Evolutionary conservation across 2,888 invertebrate genomes (phyloP).

Genomic region (Drosophila merina): DNA sequence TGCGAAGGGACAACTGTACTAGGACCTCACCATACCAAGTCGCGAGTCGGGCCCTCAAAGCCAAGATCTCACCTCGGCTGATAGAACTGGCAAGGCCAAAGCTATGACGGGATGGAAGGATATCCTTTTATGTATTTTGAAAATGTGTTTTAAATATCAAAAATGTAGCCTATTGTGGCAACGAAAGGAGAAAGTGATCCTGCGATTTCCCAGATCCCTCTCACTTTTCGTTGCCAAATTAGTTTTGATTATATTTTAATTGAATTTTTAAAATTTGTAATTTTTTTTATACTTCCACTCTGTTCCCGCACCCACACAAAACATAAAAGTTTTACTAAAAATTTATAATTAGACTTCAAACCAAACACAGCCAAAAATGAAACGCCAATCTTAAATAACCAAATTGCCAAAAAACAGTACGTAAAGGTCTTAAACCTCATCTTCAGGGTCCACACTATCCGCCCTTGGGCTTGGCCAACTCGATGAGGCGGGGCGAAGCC

Average conservation of each 20-base stretch:
- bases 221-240: not conserved
- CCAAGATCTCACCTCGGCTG: not conserved
- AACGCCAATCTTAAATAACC: conserved; percentile 2
- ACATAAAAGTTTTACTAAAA: not conserved
- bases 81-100: not conserved
- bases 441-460: not conserved
- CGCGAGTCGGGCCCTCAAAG: not conserved
- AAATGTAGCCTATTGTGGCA: not conserved
- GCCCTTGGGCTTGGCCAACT: conserved; percentile 84
- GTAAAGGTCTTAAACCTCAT: not conserved
- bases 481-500: conserved; percentile 84
- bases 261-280: not conserved
- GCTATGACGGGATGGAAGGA: not conserved
- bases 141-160: not conserved
- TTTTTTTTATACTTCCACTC: too few species aligned
- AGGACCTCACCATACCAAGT: not conserved
- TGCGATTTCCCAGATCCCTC: not conserved
- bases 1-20: not conserved
- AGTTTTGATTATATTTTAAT: not conserved
- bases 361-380: not conserved
- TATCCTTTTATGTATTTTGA: not conserved
- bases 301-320: too few species aligned
- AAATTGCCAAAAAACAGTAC: conserved; percentile 2
- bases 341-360: not conserved
- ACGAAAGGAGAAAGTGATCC: not conserved